phyloP scores from a whole-genome alignment of 2,113 vertebrate genomes.

The Platysternon megacephalum region DNA sequence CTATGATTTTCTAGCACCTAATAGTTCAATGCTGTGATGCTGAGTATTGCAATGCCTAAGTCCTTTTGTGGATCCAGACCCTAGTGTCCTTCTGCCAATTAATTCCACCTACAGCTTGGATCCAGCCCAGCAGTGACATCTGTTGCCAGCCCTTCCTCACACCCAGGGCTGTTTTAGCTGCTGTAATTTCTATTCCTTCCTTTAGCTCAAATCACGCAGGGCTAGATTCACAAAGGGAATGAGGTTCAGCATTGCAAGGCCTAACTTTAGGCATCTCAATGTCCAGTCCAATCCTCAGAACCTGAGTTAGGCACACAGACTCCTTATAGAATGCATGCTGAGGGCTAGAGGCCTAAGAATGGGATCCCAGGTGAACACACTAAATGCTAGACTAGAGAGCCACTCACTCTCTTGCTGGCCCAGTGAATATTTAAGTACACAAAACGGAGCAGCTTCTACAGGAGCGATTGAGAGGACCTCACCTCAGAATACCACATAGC shows the following conservation, averaged over 20 bases:
- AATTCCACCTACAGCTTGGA: neutral
- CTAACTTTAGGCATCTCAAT: neutral
- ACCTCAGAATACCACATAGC: neutral
- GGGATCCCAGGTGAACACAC: neutral
- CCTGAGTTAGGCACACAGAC: neutral
- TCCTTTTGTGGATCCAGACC: neutral
- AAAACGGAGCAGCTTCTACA: neutral
- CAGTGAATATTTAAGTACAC: neutral
- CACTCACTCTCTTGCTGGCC: neutral
- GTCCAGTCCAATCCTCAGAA: neutral
- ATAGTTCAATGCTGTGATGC: neutral
- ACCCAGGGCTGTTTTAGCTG: neutral
- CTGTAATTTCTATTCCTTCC: neutral
- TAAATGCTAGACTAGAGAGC: neutral
- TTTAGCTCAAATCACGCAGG: too few species aligned
- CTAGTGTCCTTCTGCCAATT: neutral
- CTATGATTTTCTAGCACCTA: too few species aligned
- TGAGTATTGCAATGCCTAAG: neutral
- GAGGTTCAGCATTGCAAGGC: neutral
- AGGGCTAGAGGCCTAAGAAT: neutral
- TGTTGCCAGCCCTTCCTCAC: neutral
- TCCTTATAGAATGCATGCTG: neutral
- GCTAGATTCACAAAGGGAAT: neutral
- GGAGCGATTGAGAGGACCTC: too few species aligned
- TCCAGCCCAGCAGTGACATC: neutral